Percentiles rank a stretch among this genome's conserved stretches.
Conservation (phyloP, 2,888 invertebrate genomes). For the Xestia c-nigrum region DNA sequence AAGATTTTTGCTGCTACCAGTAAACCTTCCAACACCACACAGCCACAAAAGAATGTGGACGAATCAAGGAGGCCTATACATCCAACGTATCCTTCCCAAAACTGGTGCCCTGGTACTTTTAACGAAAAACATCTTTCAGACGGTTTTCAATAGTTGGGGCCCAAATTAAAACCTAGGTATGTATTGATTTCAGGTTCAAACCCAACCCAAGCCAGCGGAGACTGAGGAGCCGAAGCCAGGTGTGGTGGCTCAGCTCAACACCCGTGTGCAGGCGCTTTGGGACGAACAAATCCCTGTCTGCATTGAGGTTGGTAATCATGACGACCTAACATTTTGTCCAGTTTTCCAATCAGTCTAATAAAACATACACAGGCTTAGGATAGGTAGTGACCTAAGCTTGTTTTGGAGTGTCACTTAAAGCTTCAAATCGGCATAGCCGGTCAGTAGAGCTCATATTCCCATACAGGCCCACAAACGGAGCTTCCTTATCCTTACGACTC, state of each 20-base stretch:
- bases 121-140: background rate
- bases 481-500: background rate
- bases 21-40: background rate
- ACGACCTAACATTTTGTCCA: background rate
- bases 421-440: background rate
- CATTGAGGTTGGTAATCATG: conserved; percentile 90
- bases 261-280: conserved; percentile 91
- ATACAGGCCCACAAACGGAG: background rate
- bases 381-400: no score
- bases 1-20: background rate
- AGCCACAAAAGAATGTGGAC: background rate
- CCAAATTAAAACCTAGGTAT: background rate
- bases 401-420: background rate
- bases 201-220: conserved; percentile 79
- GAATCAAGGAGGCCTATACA: background rate
- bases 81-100: background rate
- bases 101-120: background rate
- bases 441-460: background rate
- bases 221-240: conserved; percentile 75
- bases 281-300: conserved; percentile 93
- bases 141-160: background rate
- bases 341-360: background rate
- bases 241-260: conserved; percentile 81
- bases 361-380: background rate
- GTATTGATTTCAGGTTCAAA: conserved; percentile 77